Evolutionary conservation across 2,888 invertebrate species (phyloP).

Genomic region (Euphydryas editha): DNA sequence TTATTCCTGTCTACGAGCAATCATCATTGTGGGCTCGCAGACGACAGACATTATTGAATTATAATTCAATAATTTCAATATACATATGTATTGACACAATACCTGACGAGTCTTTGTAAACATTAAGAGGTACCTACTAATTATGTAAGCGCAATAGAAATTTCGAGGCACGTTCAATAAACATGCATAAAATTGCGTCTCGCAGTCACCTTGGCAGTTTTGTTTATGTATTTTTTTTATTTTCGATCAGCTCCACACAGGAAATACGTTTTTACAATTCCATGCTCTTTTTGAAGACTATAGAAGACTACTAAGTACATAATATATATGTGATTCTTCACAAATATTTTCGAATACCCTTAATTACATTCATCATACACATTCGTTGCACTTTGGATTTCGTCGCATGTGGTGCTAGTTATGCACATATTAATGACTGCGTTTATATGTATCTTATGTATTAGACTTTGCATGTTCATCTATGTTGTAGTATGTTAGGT

Average conservation of each 20-base stretch:
- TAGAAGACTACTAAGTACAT: not conserved
- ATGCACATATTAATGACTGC: constrained; percentile 49
- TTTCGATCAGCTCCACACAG: not conserved
- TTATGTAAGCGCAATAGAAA: constrained; percentile 57
- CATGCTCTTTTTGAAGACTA: not conserved
- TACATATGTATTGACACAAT: constrained; percentile 40
- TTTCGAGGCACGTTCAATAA: constrained; percentile 58
- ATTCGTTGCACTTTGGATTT: not conserved
- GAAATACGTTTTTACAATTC: not conserved
- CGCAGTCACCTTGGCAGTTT: constrained; percentile 71
- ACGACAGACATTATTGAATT: constrained; percentile 29
- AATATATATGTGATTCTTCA: not conserved
- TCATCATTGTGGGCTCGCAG: constrained; percentile 30
- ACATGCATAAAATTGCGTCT: constrained; percentile 58
- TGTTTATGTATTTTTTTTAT: constrained; percentile 38
- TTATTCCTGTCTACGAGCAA: constrained; percentile 22
- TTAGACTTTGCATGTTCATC: constrained; percentile 14
- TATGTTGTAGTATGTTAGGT: constrained; percentile 30
- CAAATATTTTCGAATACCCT: not conserved
- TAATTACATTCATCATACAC: not conserved
- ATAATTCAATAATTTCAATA: constrained; percentile 42
- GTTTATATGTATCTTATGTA: constrained; percentile 52
- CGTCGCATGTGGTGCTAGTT: not conserved
- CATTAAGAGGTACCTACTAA: constrained; percentile 41
- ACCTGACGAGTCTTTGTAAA: constrained; percentile 36